Conservation (phyloP, 2,888 invertebrate genomes). For the Brenthis daphne region DNA sequence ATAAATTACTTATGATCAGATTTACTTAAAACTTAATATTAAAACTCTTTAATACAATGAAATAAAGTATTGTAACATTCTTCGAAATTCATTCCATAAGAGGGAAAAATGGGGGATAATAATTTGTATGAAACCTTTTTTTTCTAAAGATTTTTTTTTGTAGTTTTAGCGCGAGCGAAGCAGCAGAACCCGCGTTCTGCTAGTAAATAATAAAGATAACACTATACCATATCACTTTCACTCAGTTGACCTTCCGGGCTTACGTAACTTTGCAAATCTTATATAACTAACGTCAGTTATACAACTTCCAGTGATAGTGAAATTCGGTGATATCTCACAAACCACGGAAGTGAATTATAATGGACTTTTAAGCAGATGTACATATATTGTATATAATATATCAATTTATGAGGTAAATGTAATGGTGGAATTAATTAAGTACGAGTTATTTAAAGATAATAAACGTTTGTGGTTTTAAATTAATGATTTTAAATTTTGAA, state of each 20-base stretch:
- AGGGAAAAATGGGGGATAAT: no score
- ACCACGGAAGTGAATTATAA: conserved; percentile 2
- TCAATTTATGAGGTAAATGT: neutral
- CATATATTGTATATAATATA: neutral
- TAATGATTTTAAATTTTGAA: neutral
- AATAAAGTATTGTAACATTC: no score
- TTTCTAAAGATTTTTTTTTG: no score
- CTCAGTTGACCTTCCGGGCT: conserved; percentile 23
- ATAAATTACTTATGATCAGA: no score
- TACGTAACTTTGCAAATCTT: conserved; percentile 13
- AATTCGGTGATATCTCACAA: conserved; percentile 17
- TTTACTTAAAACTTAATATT: no score
- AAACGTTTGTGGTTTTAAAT: conserved; percentile 1
- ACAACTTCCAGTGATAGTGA: conserved; percentile 12
- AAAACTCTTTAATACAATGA: no score
- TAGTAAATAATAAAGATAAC: neutral
- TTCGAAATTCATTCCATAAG: no score
- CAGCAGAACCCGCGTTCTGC: no score
- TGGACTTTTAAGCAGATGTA: neutral
- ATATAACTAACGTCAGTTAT: conserved; percentile 17
- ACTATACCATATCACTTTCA: conserved; percentile 2
- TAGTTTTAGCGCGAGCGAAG: no score
- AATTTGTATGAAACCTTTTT: no score
- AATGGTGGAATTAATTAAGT: neutral
- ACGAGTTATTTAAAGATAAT: neutral